phyloP scores from a whole-genome alignment of 2,888 invertebrate genomes.

The Oscheius sp. region DNA sequence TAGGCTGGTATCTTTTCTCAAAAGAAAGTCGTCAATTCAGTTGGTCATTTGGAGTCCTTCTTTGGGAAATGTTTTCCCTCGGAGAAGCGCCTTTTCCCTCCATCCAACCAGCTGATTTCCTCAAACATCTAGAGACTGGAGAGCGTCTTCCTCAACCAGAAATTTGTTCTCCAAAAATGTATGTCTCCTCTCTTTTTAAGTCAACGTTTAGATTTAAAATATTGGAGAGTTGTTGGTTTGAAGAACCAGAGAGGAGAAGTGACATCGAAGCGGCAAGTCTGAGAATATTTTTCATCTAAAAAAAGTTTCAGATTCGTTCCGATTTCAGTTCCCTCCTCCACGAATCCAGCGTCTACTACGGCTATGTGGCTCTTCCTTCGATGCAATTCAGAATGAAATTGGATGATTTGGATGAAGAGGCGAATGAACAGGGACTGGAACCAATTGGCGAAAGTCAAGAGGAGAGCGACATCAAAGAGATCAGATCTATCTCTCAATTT shows the following conservation, averaged over 20 bases:
- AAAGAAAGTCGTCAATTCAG: not conserved
- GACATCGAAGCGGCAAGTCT: not conserved
- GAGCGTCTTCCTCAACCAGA: conserved; percentile 15
- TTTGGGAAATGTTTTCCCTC: too few relatives aligned
- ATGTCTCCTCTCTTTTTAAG: too few relatives aligned
- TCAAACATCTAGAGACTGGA: conserved; percentile 9
- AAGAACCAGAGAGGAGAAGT: not conserved
- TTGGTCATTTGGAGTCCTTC: conserved; percentile 31
- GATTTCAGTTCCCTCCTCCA: not conserved
- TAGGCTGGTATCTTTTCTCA: conserved; percentile 27
- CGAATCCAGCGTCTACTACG: not conserved
- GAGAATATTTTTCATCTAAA: not conserved
- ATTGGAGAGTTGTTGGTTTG: not conserved
- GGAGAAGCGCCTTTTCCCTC: conserved; percentile 23
- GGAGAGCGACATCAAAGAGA: too few relatives aligned
- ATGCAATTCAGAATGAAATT: too few relatives aligned
- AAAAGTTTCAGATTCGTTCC: not conserved
- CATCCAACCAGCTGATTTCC: conserved; percentile 20
- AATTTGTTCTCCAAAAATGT: conserved; percentile 50
- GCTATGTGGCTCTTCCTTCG: not conserved
- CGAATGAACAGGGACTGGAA: too few relatives aligned
- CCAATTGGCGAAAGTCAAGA: too few relatives aligned
- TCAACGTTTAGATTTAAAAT: too few relatives aligned
- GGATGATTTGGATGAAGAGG: too few relatives aligned
- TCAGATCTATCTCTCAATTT: too few relatives aligned